Evolutionary conservation across 1,140 invertebrate species (phyloP), one percentile per base, ranked within the genome.

Genomic region (Pantala flavescens): DNA sequence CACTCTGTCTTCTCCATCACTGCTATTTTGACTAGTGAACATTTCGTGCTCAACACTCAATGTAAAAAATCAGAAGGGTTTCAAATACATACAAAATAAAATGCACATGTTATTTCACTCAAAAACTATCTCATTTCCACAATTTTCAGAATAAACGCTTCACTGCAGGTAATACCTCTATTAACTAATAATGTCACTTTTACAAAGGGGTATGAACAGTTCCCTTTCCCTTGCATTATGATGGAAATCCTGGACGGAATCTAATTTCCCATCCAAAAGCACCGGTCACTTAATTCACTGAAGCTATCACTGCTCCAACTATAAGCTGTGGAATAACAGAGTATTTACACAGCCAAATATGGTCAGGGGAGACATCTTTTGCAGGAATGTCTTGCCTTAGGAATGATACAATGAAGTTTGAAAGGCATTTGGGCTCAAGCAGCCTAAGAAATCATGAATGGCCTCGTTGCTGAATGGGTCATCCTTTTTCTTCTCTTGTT

Each of bases 401-500:
- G 19, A 28, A 28, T 28, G 19, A n/a, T 28, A 7, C 19, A 72
- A 72, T 19, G 2, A 24, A 72, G 24, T 72, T 72, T 12, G 19
- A 72, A 72, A 16, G 14, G 36, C 36, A 11, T 36, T 5, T 36
- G 28, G 28, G 28, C 71, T 72, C 19, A 72, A 72, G 71, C 7
- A 36, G 36, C 24, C 71, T 72, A 73, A 0, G 21, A 24, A 23
- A 73, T 23, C 24, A 73, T 23, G 36, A 23, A 42, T 43, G 72
- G 23, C 21, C 21, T 14, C 36, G 36, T 10, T 11, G 55, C n/a
- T 28, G 43, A 71, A 71, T 14, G 19, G 75, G 55, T 75, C 75
- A 75, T 71, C 75, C 75, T n/a, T 75, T 73, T 23, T 73, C 75
- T 28, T 75, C 72, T 14, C 49, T 63, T 19, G n/a, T 19, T 63